Evolutionary conservation across 2,888 invertebrate genomes (phyloP), one percentile per base, ranked within the genome.

Genomic region (Coecobrya sp.): DNA sequence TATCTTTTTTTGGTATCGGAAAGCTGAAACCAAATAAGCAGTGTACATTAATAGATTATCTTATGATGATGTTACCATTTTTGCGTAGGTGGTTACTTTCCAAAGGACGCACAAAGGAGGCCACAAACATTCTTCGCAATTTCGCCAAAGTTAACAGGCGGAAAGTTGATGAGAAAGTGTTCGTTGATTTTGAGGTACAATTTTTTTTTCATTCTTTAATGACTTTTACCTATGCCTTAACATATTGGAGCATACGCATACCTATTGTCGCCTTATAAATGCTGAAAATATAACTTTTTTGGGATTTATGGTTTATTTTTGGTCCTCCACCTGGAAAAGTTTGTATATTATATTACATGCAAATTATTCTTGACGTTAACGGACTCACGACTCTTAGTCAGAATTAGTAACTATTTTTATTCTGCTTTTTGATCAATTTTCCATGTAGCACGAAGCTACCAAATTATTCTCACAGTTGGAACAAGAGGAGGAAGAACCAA

Each of bases 101-200:
- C 0, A 98, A 98, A 96, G 98, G 98, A 1, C 97, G 97, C 95
- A 96, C 98, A 2, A 98, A 98, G 95, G 97, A 97, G 95, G 98
- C 98, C 0, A 96, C 98, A 11, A 96, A 95, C 0, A 98, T 98
- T 68, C 96, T 98, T 95, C 97, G 97, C 95, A 98, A 97, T 95
- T 97, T 98, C 95, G 98, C 98, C 95, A 97, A 96, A 93, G 97
- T 98, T 86, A 98, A 98, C 95, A 97, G 97, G 79, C 97, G 97
- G 0, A 97, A 97, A 94, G 97, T 98, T 13, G 97, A 97, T 0
- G 97, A 97, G 0, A 97, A 97, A 95, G 96, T 98, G 8, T 97
- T 98, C 95, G 96, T 97, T 92, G 97, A 97, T 93, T 98, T 98
- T 95, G 97, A 97, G 95, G 97, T 97, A 96, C n/a, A n/a, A n/a